Base-by-base conservation (phyloP, 2,113 vertebrate species). In the Channa maculata region DNA sequence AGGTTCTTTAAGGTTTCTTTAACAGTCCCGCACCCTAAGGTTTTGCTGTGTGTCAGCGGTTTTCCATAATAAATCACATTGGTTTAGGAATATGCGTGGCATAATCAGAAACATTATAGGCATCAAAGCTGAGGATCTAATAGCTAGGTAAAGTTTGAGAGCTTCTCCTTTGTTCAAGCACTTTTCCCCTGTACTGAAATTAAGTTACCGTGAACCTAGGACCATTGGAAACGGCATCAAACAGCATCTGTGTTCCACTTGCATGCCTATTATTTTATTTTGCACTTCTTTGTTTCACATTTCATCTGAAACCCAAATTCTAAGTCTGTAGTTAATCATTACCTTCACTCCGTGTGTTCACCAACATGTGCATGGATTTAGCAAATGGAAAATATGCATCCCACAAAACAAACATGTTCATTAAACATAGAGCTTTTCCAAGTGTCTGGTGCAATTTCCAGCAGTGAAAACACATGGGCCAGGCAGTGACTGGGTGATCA, bases 291-390 rank as follows among this genome's bases (percentile, higher is more conserved):
- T 41, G 3, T 5, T 24, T 50, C 13, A 39, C 5, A 61, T 45
- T 34, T 43, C 4, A n/a, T 38, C 54, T 60, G 24, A 46, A 67
- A 75, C 33, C 41, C 59, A 65, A 36, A 63, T 49, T 59, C 36
- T 68, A 10, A 7, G 2, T 71, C 14, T 61, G 36, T 8, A 15
- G 39, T 83, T 69, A 78, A 80, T 75, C 8, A 77, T 69, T 58
- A 24, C 44, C 15, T 38, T 0, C 0, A 50, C 33, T 94, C 71
- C 86, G 62, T 11, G 46, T 51, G n/a, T 55, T 48, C 59, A 62
- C 55, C 8, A 69, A 50, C 39, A 33, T 15, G 10, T 9, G n/a
- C 43, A 14, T 13, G 6, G n/a, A 34, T 4, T 46, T 45, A 7
- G 59, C 13, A 10, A n/a, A 50, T 6, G 12, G 58, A 55, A 37